Evolutionary conservation across 2,888 invertebrate genomes (phyloP), one percentile per base, ranked within the genome.

Genomic region (Dioctria rufipes): DNA sequence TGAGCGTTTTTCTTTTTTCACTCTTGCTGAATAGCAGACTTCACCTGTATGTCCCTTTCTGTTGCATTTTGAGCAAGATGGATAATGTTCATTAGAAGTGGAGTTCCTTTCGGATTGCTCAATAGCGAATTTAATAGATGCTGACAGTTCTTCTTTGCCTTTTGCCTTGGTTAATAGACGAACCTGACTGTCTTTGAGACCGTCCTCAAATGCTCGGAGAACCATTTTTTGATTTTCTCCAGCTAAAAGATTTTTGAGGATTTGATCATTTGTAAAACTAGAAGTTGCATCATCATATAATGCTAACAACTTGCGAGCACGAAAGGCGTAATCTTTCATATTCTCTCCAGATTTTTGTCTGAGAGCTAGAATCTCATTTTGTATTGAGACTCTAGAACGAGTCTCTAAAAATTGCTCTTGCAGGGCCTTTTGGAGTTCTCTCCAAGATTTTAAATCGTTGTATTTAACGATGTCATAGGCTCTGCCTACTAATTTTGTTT

Each of bases 221-320:
- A 42, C 73, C 11, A 58, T 39, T 58, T 8, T 25, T 2, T 25
- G 25, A 25, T 73, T 73, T 13, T 58, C 71, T n/a, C 11, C 39
- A 2, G 11, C 39, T 6, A 71, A 40, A 8, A 58, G 4, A 2
- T 8, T 40, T 2, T 8, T 11, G 2, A 40, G 4, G 0, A n/a
- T 4, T 40, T 51, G 54, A 3, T 46, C 71, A 8, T 9, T 3
- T 13, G 3, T 51, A 5, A 6, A 39, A 37, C 11, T 6, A 40
- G 40, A 54, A 4, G 73, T 73, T n/a, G 73, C 73, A 13, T 73
- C 58, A 13, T 73, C 58, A 8, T n/a, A 73, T 40, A 58, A 9
- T 5, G 73, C n/a, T 3, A 73, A 42, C 8, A 73, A 5, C 13
- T 51, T 3, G 5, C 73, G 39, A 4, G 58, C 58, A 2, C 25